These are phyloP conservation scores for Spilosoma lubricipeda DNA, from an alignment of 2,888 invertebrate genomes.

Conservation along the genomic window DNA sequence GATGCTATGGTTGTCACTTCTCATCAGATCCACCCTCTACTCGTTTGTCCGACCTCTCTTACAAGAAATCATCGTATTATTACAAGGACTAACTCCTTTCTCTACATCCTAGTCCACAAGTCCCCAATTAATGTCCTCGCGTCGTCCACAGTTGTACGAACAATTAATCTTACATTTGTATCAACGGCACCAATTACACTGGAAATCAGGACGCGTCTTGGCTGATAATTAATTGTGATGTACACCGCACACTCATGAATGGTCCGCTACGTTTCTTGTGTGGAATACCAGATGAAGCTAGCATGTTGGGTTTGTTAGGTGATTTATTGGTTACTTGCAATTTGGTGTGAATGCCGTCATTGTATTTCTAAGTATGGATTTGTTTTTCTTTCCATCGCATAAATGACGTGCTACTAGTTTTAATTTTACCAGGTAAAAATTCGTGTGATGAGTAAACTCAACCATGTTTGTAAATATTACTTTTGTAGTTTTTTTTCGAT, in stretches of 20 bases:
- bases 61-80: no score
- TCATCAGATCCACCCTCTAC: no score
- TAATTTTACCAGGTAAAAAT: no score
- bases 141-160: slow-evolving; percentile 26
- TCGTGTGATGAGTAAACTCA: no score
- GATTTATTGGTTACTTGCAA: slow-evolving; percentile 57
- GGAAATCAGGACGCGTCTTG: slow-evolving; percentile 62
- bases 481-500: neutral
- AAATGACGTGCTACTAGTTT: neutral
- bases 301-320: slow-evolving; percentile 38
- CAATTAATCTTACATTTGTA: slow-evolving; percentile 54
- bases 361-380: slow-evolving; percentile 44
- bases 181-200: slow-evolving; percentile 60
- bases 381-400: neutral
- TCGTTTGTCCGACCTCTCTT: no score
- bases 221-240: slow-evolving; percentile 70
- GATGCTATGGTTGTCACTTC: no score
- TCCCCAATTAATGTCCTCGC: slow-evolving; percentile 15
- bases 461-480: neutral
- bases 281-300: slow-evolving; percentile 63
- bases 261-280: slow-evolving; percentile 63
- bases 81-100: neutral
- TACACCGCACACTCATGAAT: slow-evolving; percentile 66
- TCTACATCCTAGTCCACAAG: neutral
- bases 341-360: slow-evolving; percentile 50